Percentiles rank a stretch among this genome's conserved stretches.
These are phyloP conservation scores for Alauda arvensis DNA, from an alignment of 2,797 vertebrate genomes.

Conservation along the genomic window DNA sequence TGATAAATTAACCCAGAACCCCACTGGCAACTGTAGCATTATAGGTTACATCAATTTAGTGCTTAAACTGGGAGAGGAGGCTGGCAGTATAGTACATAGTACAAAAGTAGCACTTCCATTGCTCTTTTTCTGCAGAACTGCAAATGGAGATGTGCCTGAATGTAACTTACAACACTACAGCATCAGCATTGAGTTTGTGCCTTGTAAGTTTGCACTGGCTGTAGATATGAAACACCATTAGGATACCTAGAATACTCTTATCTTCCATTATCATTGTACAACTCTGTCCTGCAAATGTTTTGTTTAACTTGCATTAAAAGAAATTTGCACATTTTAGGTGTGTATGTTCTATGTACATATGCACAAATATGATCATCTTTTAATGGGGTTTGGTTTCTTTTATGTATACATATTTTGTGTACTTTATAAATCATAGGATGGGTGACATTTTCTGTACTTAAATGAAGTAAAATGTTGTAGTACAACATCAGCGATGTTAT, in stretches of 20 bases:
- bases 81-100: constrained; percentile 32
- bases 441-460: constrained; percentile 52
- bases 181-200: constrained; percentile 71
- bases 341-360: constrained; percentile 28
- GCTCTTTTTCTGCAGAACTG: constrained; percentile 29
- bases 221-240: constrained; percentile 8
- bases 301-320: constrained; percentile 48
- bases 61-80: constrained; percentile 38
- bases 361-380: constrained; percentile 43
- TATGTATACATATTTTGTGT: constrained; percentile 67
- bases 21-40: neutral
- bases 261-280: constrained; percentile 19
- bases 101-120: constrained; percentile 20
- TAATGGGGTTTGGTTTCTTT: constrained; percentile 49
- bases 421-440: constrained; percentile 65
- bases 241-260: constrained; percentile 21
- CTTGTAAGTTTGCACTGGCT: constrained; percentile 71
- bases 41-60: constrained; percentile 5
- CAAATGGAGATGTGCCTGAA: constrained; percentile 48
- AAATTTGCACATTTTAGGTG: constrained; percentile 68
- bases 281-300: constrained; percentile 34
- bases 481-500: constrained; percentile 28
- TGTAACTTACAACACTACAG: constrained; percentile 39
- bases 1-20: neutral
- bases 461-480: constrained; percentile 67